A percentile compares a stretch with the other conserved stretches of the same genome.
Evolutionary conservation across 1,140 invertebrate genomes (phyloP).

Genomic region (Telenomus remus): DNA sequence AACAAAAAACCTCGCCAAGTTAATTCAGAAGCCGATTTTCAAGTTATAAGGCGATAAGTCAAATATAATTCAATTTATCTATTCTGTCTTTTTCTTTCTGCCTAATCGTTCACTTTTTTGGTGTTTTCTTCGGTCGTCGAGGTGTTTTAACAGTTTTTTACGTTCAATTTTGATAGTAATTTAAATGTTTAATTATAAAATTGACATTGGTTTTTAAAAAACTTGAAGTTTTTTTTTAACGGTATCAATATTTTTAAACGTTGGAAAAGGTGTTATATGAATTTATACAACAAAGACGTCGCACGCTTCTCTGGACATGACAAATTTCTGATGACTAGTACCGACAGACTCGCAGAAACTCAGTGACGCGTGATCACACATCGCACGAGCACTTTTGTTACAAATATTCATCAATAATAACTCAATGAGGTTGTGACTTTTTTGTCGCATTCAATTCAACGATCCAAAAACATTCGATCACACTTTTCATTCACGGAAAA

Average conservation of each 20-base stretch:
- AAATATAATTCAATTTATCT: background rate
- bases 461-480: conserved; percentile 34
- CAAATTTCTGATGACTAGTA: conserved; percentile 61
- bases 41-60: background rate
- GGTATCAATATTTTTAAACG: too few species aligned
- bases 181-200: too few species aligned
- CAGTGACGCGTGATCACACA: conserved; percentile 47
- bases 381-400: conserved; percentile 38
- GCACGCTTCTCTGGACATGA: conserved; percentile 61
- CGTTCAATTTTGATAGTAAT: too few species aligned
- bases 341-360: conserved; percentile 32
- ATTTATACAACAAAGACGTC: conserved; percentile 60
- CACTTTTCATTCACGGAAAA: conserved; percentile 5
- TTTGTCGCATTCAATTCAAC: conserved; percentile 32
- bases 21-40: background rate
- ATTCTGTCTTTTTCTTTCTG: background rate
- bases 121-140: too few species aligned
- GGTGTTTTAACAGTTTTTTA: too few species aligned
- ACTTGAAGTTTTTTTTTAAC: too few species aligned
- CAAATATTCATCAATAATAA: conserved; percentile 52
- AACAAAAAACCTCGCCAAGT: conserved; percentile 4
- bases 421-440: conserved; percentile 54
- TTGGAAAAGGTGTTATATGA: conserved; percentile 19
- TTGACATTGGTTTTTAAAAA: too few species aligned
- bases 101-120: too few species aligned